Conservation (phyloP, 2,888 invertebrate genomes). For the Diaphora mendica region DNA sequence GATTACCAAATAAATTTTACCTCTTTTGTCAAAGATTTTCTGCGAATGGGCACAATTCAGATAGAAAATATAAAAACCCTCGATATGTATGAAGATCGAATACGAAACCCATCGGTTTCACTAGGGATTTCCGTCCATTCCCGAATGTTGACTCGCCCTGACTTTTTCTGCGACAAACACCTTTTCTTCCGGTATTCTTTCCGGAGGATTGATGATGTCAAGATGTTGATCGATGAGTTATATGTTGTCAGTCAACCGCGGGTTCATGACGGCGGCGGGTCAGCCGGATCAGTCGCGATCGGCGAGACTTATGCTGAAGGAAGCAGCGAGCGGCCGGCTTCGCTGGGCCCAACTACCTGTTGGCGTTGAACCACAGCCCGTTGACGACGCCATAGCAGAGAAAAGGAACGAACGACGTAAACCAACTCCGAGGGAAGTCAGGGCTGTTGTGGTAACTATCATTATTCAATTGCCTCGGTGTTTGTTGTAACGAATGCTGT, state of each 20-base stretch:
- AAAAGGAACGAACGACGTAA: constrained; percentile 61
- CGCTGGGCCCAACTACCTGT: constrained; percentile 95
- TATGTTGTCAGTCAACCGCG: constrained; percentile 91
- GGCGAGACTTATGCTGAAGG: constrained; percentile 95
- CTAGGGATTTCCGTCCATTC: too few species aligned
- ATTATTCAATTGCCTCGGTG: too few species aligned
- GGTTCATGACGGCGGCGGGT: constrained; percentile 98
- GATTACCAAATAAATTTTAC: too few species aligned
- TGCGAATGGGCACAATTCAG: too few species aligned
- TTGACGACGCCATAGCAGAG: constrained; percentile 75
- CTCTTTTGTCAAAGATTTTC: too few species aligned
- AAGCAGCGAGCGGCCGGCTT: constrained; percentile 95
- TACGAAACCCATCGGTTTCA: too few species aligned
- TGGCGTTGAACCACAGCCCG: constrained; percentile 86
- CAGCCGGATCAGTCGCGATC: constrained; percentile 97
- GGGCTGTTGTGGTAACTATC: constrained; percentile 69
- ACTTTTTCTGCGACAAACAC: too few species aligned
- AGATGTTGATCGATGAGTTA: not conserved
- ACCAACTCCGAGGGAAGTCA: constrained; percentile 74
- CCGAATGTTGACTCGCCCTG: too few species aligned
- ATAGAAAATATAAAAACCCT: not conserved
- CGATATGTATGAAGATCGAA: not conserved
- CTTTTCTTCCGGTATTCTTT: too few species aligned
- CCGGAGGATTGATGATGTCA: not conserved
- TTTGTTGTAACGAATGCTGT: too few species aligned